phyloP scores from a whole-genome alignment of 2,888 invertebrate species.

The Aelia acuminata region DNA sequence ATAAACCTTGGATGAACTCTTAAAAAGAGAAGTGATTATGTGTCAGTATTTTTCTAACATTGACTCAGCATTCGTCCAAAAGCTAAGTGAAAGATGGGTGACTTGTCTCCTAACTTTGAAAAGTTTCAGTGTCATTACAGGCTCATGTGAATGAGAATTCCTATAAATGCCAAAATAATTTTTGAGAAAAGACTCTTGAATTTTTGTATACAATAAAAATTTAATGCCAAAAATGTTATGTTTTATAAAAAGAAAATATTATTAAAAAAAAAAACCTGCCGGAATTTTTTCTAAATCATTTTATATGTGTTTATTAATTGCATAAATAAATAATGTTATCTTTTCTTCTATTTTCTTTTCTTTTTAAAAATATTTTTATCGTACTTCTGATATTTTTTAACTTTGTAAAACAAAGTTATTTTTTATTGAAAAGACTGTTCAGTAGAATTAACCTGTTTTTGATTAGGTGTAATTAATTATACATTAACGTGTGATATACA shows the following conservation, averaged over 20 bases:
- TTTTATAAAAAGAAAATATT: constrained; percentile 44
- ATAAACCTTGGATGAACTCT: constrained; percentile 60
- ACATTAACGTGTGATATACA: constrained; percentile 63
- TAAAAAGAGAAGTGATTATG: constrained; percentile 58
- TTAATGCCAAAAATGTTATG: constrained; percentile 55
- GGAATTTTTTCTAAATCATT: constrained; percentile 50
- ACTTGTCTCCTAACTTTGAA: constrained; percentile 52
- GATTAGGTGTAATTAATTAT: constrained; percentile 60
- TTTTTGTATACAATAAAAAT: constrained; percentile 59
- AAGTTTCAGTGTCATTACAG: constrained; percentile 39
- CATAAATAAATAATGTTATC: constrained; percentile 39
- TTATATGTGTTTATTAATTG: constrained; percentile 21
- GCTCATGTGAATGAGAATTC: constrained; percentile 55
- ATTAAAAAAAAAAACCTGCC: constrained; percentile 53
- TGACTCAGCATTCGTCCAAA: constrained; percentile 60
- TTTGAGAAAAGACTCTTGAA: constrained; percentile 58
- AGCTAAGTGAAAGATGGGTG: constrained; percentile 50
- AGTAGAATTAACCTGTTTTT: constrained; percentile 61
- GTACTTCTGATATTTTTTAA: constrained; percentile 1
- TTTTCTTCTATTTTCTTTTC: constrained; percentile 7
- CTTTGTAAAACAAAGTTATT: constrained; percentile 56
- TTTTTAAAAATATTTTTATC: neutral
- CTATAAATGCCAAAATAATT: constrained; percentile 61
- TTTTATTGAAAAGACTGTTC: constrained; percentile 64
- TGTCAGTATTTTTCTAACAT: constrained; percentile 60